Evolutionary conservation across 2,888 invertebrate species (phyloP).

Genomic region (Euspilapteryx auroguttella): DNA sequence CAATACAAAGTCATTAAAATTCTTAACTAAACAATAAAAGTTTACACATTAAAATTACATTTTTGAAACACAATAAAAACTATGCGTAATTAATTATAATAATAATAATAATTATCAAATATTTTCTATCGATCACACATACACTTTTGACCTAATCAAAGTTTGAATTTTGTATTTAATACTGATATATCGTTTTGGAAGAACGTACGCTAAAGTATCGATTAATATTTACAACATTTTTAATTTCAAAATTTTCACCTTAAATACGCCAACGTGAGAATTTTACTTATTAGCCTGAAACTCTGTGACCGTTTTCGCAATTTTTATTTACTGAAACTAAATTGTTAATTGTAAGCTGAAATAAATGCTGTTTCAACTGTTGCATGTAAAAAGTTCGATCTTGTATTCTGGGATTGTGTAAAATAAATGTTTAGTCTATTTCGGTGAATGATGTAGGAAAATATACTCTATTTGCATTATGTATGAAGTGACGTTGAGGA

Average conservation of each 20-base stretch:
- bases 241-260: slow-evolving; percentile 29
- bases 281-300: slow-evolving; percentile 49
- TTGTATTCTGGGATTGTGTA: slow-evolving; percentile 60
- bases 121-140: slow-evolving; percentile 54
- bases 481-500: slow-evolving; percentile 33
- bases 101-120: slow-evolving; percentile 25
- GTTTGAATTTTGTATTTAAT: slow-evolving; percentile 60
- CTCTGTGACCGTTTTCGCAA: slow-evolving; percentile 53
- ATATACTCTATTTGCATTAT: slow-evolving; percentile 49
- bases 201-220: slow-evolving; percentile 46
- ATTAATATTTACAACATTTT: slow-evolving; percentile 50
- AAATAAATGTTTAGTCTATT: slow-evolving; percentile 20
- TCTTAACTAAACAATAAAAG: too few species aligned
- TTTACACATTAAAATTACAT: slow-evolving; percentile 14
- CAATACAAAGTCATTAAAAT: slow-evolving; percentile 23
- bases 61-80: slow-evolving; percentile 37
- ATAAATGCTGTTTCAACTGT: too few species aligned
- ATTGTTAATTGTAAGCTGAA: too few species aligned
- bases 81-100: slow-evolving; percentile 22
- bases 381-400: slow-evolving; percentile 59
- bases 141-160: slow-evolving; percentile 59
- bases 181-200: slow-evolving; percentile 58
- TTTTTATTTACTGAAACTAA: slow-evolving; percentile 31
- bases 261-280: slow-evolving; percentile 42
- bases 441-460: too few species aligned